Evolutionary conservation across 2,797 vertebrate genomes (phyloP).

Genomic region (Sciurus vulgaris): DNA sequence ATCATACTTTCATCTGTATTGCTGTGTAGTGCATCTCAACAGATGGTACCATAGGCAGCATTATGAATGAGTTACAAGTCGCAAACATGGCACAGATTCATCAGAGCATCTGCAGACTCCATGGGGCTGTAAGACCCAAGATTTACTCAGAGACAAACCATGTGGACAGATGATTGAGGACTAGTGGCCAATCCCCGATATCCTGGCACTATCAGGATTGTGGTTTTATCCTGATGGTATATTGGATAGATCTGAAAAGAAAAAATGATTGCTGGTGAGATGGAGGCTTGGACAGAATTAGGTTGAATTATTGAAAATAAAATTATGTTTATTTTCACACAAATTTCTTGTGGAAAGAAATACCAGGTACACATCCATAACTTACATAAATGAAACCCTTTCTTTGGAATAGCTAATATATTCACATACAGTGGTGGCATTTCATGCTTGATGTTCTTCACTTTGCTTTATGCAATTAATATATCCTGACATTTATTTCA

Average conservation of each 20-base stretch:
- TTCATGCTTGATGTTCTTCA: background rate
- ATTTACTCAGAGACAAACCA: background rate
- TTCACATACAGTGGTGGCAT: background rate
- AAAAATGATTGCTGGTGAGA: background rate
- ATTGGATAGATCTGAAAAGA: background rate
- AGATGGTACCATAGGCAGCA: background rate
- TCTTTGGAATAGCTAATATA: slow-evolving; percentile 40
- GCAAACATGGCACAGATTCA: background rate
- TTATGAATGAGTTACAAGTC: background rate
- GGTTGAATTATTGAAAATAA: slow-evolving; percentile 48
- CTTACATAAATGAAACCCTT: slow-evolving; percentile 21
- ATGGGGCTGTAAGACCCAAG: background rate
- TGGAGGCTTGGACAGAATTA: background rate
- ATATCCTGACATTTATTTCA: slow-evolving; percentile 25
- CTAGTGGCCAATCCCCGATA: background rate
- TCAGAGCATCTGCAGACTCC: background rate
- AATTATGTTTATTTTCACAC: slow-evolving; percentile 40
- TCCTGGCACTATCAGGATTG: background rate
- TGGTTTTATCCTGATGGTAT: background rate
- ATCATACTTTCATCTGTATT: slow-evolving; percentile 43
- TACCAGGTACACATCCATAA: background rate
- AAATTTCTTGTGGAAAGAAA: background rate
- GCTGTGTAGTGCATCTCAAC: background rate
- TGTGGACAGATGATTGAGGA: background rate
- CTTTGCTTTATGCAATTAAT: slow-evolving; percentile 5